phyloP scores from a whole-genome alignment of 2,797 vertebrate species.

The Babyrousa celebensis region DNA sequence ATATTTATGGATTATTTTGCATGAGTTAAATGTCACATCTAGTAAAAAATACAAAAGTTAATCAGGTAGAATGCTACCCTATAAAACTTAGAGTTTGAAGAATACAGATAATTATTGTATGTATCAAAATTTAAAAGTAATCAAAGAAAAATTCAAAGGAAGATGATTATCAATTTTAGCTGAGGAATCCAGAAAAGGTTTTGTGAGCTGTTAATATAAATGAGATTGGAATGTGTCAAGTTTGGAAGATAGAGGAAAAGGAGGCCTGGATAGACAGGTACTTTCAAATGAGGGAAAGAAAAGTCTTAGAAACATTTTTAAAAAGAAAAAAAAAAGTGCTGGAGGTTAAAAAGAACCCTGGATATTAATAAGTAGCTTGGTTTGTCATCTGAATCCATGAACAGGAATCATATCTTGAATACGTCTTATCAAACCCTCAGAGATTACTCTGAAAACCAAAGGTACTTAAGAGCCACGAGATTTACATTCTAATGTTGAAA shows the following conservation, averaged over 20 bases:
- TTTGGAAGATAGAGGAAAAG: background rate
- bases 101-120: conserved; percentile 23
- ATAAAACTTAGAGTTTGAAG: conserved; percentile 28
- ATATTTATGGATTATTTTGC: background rate
- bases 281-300: conserved; percentile 34
- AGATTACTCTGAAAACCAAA: conserved; percentile 32
- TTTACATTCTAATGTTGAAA: conserved; percentile 48
- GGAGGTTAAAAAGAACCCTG: conserved; percentile 4
- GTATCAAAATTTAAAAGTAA: conserved; percentile 27
- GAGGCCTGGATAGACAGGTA: background rate
- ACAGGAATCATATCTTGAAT: background rate
- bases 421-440: conserved; percentile 38
- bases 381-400: background rate
- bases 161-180: background rate
- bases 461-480: conserved; percentile 6
- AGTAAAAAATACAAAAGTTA: conserved; percentile 58
- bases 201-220: background rate
- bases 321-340: background rate
- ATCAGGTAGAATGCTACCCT: background rate
- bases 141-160: conserved; percentile 50
- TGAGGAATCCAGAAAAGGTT: conserved; percentile 38
- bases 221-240: background rate
- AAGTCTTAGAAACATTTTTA: background rate
- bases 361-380: conserved; percentile 32
- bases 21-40: conserved; percentile 7